Conservation (phyloP, 2,797 vertebrate species). For the Steatocranus sp. region DNA sequence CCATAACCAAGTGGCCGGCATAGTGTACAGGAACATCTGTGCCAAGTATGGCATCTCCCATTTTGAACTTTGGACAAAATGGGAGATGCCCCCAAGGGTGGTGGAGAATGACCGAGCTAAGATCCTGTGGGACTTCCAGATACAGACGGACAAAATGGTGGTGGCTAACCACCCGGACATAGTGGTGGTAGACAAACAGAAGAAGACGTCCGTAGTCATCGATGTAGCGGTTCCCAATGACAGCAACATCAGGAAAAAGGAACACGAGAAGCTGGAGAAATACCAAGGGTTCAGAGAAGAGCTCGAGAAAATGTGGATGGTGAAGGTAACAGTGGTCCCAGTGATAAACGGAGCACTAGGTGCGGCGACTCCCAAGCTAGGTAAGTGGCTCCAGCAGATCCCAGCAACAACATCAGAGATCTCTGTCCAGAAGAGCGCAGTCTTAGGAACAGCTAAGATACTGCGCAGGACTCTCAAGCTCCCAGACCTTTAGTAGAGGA, state of each 20-base stretch:
- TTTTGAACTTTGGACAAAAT: too few species aligned
- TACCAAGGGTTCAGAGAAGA: background rate
- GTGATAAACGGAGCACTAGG: background rate
- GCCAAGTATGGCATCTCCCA: rapidly evolving
- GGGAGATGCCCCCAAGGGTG: rapidly evolving
- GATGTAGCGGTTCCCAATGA: background rate
- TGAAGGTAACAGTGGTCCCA: rapidly evolving
- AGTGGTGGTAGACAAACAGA: background rate
- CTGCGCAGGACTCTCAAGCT: rapidly evolving
- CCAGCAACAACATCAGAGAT: rapidly evolving
- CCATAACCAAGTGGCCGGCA: rapidly evolving
- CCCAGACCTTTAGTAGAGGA: background rate
- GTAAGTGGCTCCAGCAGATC: rapidly evolving
- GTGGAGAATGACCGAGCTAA: rapidly evolving
- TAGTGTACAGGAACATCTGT: rapidly evolving
- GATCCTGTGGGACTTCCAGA: background rate
- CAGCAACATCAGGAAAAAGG: background rate
- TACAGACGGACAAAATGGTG: background rate
- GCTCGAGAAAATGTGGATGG: background rate
- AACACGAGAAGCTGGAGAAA: rapidly evolving
- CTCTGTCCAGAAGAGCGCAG: background rate
- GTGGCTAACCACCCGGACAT: rapidly evolving
- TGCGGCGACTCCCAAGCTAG: rapidly evolving
- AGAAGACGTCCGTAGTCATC: rapidly evolving
- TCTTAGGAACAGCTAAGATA: background rate